Conservation (phyloP, 2,797 vertebrate species). For the Florisuga fusca region DNA sequence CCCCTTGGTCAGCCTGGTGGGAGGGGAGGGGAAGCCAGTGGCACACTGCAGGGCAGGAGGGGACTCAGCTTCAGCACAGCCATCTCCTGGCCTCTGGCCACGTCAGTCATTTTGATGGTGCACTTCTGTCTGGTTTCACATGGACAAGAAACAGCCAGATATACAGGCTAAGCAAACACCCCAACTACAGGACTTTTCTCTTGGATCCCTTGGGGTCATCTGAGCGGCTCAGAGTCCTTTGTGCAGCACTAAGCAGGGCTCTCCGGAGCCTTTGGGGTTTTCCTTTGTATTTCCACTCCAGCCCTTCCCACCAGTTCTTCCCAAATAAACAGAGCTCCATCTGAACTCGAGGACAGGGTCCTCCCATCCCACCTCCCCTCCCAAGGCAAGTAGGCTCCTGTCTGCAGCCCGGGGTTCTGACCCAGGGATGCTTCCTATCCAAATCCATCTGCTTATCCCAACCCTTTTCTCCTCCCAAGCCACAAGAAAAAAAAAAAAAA, state of each 20-base stretch:
- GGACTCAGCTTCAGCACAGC: not conserved
- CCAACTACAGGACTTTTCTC: not conserved
- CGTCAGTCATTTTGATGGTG: not conserved
- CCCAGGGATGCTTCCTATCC: not conserved
- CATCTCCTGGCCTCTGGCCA: not conserved
- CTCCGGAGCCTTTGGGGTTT: not conserved
- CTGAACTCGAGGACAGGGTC: not conserved
- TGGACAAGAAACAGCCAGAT: not conserved
- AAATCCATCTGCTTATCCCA: not conserved
- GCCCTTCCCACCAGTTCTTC: not conserved
- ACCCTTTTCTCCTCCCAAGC: not conserved
- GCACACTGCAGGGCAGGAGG: not conserved
- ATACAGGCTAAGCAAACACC: conserved; percentile 21
- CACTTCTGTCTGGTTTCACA: conserved; percentile 24
- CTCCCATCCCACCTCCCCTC: not conserved
- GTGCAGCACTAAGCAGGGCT: conserved; percentile 19
- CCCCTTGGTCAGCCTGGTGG: fast-evolving
- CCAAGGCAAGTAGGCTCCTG: not conserved
- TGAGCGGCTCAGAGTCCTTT: not conserved
- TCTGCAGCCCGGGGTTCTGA: not conserved
- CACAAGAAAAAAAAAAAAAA: not conserved
- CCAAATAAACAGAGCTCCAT: not conserved
- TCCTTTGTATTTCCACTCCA: not conserved
- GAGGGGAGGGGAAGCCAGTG: not conserved
- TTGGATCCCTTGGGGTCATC: conserved; percentile 1